Percentiles rank a stretch among this genome's conserved stretches.
Evolutionary conservation across 1,140 invertebrate species (phyloP).

Genomic region (Hycleus phaleratus): DNA sequence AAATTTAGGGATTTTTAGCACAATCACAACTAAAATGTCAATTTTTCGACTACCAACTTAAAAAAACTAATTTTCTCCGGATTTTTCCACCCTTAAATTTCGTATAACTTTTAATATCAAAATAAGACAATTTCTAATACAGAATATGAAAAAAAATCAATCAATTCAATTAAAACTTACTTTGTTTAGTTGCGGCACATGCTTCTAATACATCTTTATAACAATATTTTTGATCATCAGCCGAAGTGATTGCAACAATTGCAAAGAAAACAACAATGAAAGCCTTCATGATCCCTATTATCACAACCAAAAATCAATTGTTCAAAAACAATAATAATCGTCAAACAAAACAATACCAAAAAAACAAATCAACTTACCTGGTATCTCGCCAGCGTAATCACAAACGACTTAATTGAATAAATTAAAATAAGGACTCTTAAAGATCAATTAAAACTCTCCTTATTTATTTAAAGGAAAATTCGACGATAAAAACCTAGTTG

Average conservation of each 20-base stretch:
- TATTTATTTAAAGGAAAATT: not conserved
- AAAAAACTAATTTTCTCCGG: too few relatives aligned
- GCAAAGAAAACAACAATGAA: conserved; percentile 41
- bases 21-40: too few relatives aligned
- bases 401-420: conserved; percentile 22
- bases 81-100: too few relatives aligned
- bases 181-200: not conserved
- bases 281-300: conserved; percentile 48
- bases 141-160: not conserved
- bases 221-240: conserved; percentile 38
- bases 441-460: not conserved
- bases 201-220: not conserved
- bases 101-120: too few relatives aligned
- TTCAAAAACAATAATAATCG: not conserved
- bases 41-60: too few relatives aligned
- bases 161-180: not conserved
- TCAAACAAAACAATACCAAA: not conserved
- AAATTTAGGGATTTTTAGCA: too few relatives aligned
- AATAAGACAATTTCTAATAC: not conserved
- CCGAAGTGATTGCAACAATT: conserved; percentile 44
- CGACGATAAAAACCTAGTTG: not conserved
- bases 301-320: too few relatives aligned
- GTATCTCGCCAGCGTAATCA: conserved; percentile 43
- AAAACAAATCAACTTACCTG: conserved; percentile 29
- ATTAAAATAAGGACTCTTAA: not conserved